These are phyloP conservation scores for Drosophila pandora DNA, from an alignment of 1,140 invertebrate genomes.

Conservation along the genomic window DNA sequence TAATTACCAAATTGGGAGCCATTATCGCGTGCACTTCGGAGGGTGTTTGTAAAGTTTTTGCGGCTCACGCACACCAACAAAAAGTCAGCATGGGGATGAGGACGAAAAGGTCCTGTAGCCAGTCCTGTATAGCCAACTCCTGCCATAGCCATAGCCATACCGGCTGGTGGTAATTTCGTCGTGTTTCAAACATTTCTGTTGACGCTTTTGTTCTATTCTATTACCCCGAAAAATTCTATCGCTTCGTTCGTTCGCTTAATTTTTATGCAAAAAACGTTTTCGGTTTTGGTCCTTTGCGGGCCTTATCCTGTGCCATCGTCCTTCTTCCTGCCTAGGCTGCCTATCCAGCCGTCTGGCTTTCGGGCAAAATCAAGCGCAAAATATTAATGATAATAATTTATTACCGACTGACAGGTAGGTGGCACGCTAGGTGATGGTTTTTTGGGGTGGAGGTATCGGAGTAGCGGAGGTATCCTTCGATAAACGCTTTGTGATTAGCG, in stretches of 20 bases:
- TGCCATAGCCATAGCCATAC: background rate
- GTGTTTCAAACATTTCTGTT: constrained; percentile 56
- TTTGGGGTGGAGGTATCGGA: background rate
- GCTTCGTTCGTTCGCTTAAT: constrained; percentile 33
- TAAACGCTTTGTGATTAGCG: constrained; percentile 74
- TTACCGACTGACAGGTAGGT: constrained; percentile 68
- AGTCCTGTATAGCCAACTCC: background rate
- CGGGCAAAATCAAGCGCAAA: constrained; percentile 69
- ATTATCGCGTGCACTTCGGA: constrained; percentile 74
- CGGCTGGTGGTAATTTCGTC: constrained; percentile 41
- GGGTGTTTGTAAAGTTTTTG: constrained; percentile 69
- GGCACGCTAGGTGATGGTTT: background rate
- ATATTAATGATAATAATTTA: constrained; percentile 79
- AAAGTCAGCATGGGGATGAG: background rate
- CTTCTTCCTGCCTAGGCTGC: constrained; percentile 15
- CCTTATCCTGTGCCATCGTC: constrained; percentile 18
- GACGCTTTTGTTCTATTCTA: constrained; percentile 73
- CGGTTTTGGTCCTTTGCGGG: constrained; percentile 30
- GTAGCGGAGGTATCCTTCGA: constrained; percentile 34
- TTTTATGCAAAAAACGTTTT: constrained; percentile 71
- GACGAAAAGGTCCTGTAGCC: background rate
- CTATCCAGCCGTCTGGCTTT: background rate
- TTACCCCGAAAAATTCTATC: constrained; percentile 38
- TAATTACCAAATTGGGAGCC: constrained; percentile 77
- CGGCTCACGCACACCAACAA: constrained; percentile 53